These are phyloP conservation scores for Cettia cetti DNA, from an alignment of 2,113 vertebrate species.

Conservation along the genomic window DNA sequence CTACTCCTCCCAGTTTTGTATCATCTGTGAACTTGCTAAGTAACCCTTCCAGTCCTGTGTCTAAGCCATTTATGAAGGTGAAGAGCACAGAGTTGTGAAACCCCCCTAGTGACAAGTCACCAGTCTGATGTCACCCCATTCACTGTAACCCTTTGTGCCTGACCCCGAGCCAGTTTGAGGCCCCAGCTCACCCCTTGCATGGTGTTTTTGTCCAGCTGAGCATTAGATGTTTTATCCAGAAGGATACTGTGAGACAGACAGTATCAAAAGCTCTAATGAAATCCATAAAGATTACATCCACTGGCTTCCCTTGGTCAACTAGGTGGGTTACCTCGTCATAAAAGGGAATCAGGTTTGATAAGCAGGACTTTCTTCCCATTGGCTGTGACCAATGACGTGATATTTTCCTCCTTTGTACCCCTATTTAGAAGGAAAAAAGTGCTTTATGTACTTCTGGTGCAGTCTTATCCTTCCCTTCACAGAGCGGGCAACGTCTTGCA, in stretches of 20 bases:
- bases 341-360: neutral
- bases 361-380: neutral
- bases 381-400: neutral
- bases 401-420: neutral
- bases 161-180: neutral
- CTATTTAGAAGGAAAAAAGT: fast-evolving
- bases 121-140: neutral
- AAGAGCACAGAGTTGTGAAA: neutral
- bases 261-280: neutral
- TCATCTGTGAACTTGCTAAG: neutral
- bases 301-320: neutral
- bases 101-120: neutral
- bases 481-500: neutral
- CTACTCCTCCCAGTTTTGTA: neutral
- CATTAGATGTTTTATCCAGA: neutral
- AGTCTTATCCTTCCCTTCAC: neutral
- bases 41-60: too few species aligned
- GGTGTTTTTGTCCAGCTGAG: neutral
- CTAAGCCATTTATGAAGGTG: neutral
- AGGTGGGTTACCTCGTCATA: neutral
- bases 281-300: neutral
- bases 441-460: neutral
- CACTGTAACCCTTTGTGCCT: neutral
- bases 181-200: too few species aligned
- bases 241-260: neutral